Evolutionary conservation across 2,113 vertebrate species (phyloP).

Genomic region (Uropsilus gracilis): DNA sequence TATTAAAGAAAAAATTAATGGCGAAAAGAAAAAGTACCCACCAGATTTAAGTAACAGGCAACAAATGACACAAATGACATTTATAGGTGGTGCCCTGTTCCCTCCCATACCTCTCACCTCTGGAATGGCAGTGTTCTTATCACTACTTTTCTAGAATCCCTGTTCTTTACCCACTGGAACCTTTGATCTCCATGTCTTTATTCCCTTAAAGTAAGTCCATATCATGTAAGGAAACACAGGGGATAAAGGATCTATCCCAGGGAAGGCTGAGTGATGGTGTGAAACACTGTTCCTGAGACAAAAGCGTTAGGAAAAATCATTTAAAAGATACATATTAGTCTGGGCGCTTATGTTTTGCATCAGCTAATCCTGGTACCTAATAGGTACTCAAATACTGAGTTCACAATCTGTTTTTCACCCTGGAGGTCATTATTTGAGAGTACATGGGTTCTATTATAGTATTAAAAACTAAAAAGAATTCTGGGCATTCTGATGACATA

Average conservation of each 20-base stretch:
- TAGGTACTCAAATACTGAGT: too few relatives aligned
- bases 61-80: background rate
- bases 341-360: background rate
- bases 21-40: slow-evolving; percentile 25
- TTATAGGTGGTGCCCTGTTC: background rate
- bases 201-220: background rate
- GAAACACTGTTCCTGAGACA: background rate
- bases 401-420: too few relatives aligned
- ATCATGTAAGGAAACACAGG: background rate
- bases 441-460: background rate
- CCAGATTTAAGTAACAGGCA: background rate
- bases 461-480: background rate
- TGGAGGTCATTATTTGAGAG: background rate
- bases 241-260: background rate
- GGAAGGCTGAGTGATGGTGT: background rate
- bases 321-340: background rate
- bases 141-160: slow-evolving; percentile 23
- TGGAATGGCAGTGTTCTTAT: background rate
- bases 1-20: slow-evolving; percentile 32
- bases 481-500: background rate
- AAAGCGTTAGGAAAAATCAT: background rate
- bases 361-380: background rate
- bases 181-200: background rate
- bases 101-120: background rate
- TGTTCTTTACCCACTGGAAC: background rate